Evolutionary conservation across 2,888 invertebrate species (phyloP), one percentile per base, ranked within the genome.

Genomic region (Melikaiella ostensackeni): DNA sequence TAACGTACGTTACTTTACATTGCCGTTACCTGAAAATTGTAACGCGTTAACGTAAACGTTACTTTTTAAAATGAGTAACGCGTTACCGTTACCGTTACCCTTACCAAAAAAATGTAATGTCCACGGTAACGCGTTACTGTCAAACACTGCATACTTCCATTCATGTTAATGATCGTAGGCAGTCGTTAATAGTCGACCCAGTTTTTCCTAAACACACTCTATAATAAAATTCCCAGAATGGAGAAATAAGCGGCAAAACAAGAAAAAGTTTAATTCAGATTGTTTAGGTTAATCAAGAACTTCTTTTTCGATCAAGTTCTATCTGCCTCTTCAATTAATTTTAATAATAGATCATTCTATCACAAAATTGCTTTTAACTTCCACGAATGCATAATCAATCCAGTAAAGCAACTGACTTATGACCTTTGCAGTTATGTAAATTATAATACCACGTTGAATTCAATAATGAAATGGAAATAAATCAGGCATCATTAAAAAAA

Each of bases 351-450:
- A 35, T 63, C 21, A 63, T 21, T 21, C 21, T 63, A 21, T 63
- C 35, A 11, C 21, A 63, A 21, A 1, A 55, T 21, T 9, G n/a
- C 55, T 11, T 55, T 55, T 21, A 63, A 9, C 33, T 63, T 63
- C 35, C 63, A 63, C 63, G 35, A 63, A 63, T 38, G 4, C 9
- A 21, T 35, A 35, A 63, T 63, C 35, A 63, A 63, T 63, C 13
- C 21, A 38, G 35, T 7, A 63, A 38, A 63, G 16, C 11, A 11
- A 21, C 35, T 63, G 35, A 19, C 63, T 38, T 35, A 6, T 38
- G 63, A 63, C 35, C 63, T 63, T 63, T 63, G 16, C 13, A 55
- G 55, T 55, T 55, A 21, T n/a, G 55, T 13, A 62, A 62, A 33
- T 27, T 30, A n/a, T 33, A 33, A n/a, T 21, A 35, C 35, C 63